Base-by-base conservation (phyloP, 1,140 invertebrate genomes). In the Orchestia grillus region DNA sequence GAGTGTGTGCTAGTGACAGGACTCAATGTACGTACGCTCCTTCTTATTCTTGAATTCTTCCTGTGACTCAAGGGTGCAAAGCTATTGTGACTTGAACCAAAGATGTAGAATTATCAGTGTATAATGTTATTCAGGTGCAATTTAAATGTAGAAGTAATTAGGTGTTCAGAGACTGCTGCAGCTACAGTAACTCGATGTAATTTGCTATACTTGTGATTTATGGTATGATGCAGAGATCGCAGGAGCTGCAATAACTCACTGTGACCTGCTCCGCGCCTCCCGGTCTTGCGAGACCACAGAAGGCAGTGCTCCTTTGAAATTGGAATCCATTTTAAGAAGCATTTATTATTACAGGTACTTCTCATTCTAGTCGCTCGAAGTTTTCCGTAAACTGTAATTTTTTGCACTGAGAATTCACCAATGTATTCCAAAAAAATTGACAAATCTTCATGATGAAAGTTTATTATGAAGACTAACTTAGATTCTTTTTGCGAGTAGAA, bases 281-380 rank as follows among this genome's bases (percentile, higher is more conserved):
- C 41, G 42, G n/a, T 11, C 88, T 42, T 90, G 43, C 43, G 36
- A 90, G 88, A 28, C n/a, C 42, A 43, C 41, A 90, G 41, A 90
- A 90, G 88, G 88, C n/a, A 90, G 88, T 90, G 15, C 88, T 90
- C 88, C 88, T 42, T 90, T 90, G 62, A 90, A 41, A 41, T 42
- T 44, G 43, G 88, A 90, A 36, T 90, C 88, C 88, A 90, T 90
- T 42, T 44, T 90, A 44, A 90, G 43, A 41, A 90, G 42, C 36
- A 44, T 90, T 42, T 8, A 42, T 90, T 90, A 90, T 90, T 90
- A 42, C 88, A 90, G 88, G 88, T 90, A 42, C 41, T 41, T 42
- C 28, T 36, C n/a, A n/a, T n/a, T n/a, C n/a, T 8, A 90, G 41
- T 41, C 11, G 15, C 36, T 42, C 43, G 28, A 77, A 77, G 28